These are phyloP conservation scores for Pristionchus maxplancki DNA, from an alignment of 2,888 invertebrate species.

Conservation along the genomic window DNA sequence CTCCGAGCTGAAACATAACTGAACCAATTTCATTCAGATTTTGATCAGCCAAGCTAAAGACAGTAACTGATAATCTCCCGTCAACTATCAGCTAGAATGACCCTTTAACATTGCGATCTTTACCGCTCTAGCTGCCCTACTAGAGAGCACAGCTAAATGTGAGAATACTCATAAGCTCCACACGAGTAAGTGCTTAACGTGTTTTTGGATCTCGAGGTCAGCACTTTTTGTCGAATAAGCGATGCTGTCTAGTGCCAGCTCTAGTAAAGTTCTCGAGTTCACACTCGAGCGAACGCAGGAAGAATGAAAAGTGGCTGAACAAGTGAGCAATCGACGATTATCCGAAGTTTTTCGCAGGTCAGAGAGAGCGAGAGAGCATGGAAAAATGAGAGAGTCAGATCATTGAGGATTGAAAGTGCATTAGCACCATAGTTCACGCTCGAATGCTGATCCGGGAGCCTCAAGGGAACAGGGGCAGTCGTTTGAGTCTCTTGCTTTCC, in stretches of 20 bases:
- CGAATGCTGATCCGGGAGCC: not conserved
- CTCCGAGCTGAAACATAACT: not conserved
- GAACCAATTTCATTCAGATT: too few relatives aligned
- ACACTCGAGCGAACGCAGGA: not conserved
- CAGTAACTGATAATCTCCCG: too few relatives aligned
- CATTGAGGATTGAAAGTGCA: not conserved
- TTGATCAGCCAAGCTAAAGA: too few relatives aligned
- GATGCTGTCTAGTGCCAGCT: not conserved
- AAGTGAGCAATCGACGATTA: too few relatives aligned
- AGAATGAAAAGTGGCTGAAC: not conserved
- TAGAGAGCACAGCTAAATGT: too few relatives aligned
- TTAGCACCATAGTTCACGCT: not conserved
- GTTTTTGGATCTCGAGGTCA: conserved; percentile 14
- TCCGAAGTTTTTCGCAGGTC: too few relatives aligned
- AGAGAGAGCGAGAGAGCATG: not conserved
- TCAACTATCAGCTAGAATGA: too few relatives aligned
- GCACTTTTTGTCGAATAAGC: not conserved
- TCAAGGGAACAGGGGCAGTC: not conserved
- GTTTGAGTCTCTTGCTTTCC: too few relatives aligned
- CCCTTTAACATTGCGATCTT: too few relatives aligned
- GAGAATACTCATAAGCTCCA: too few relatives aligned
- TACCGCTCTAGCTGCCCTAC: too few relatives aligned
- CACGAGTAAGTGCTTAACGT: not conserved
- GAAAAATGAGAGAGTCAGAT: not conserved
- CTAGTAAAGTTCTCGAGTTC: conserved; percentile 7